Evolutionary conservation across 2,797 vertebrate species (phyloP), one percentile per base, ranked within the genome.

Genomic region (Halcyon leucocephala): DNA sequence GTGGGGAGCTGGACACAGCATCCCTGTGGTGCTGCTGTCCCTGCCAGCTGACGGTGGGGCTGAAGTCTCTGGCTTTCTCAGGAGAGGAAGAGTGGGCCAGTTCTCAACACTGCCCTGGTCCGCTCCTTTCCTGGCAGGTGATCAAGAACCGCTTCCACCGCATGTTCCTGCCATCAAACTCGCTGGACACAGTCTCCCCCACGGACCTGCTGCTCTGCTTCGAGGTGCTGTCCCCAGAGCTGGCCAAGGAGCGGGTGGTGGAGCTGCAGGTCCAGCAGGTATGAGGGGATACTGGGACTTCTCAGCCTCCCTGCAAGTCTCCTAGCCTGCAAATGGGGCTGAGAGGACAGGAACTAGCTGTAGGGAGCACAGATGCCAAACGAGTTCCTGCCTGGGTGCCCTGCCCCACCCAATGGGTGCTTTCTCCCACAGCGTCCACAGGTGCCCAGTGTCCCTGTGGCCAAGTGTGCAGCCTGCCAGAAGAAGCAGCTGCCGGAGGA

Each of bases 181-280:
- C 99, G 1, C 97, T 99, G 97, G 99, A 99, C 93, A 98, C 98
- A 0, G 98, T 99, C 85, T 99, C 99, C 2, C 98, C 99, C 6
- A 98, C 98, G 0, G 99, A 99, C 86, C 98, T 98, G 96, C 98
- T 99, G 83, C 98, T 99, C 96, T 99, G 99, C 97, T 99, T 99
- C 16, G 99, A 99, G 98, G 98, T 99, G 91, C 97, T 99, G 17
- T 99, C 99, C 51, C 98, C 99, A 97, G 99, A 99, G 77, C 96
- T 99, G 95, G 98, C 98, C 95, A 99, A 99, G 97, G 99, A 99
- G 94, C 98, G 98, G 12, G 99, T 99, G 62, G 97, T 99, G 24
- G 95, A 99, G 85, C 97, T 99, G 78, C 98, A 98, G 93, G 99
- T 99, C 74, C 99, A 99, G 70, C 99, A 99, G 99, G 99, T 99